These are phyloP conservation scores for Mormyrus hasselquistii DNA, from an alignment of 2,797 vertebrate genomes.

Conservation along the genomic window DNA sequence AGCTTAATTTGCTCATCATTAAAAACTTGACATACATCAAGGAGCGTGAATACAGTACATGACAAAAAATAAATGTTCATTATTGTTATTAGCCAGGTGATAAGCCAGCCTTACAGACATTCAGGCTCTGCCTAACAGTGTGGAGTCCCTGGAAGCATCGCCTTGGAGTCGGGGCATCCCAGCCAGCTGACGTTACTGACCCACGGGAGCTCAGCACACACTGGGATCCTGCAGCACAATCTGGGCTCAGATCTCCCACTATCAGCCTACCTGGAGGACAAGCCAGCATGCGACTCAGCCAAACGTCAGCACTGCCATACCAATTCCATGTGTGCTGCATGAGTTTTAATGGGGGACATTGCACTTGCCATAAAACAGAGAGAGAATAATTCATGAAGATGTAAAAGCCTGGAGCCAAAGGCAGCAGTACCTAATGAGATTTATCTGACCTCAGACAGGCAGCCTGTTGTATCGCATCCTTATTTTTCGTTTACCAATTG, in stretches of 20 bases:
- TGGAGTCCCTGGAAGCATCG: slow-evolving; percentile 40
- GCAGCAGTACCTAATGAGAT: not conserved
- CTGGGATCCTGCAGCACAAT: slow-evolving; percentile 54
- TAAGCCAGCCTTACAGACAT: not conserved
- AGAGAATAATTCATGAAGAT: not conserved
- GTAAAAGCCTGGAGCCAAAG: not conserved
- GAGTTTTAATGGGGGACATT: not conserved
- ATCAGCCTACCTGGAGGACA: slow-evolving; percentile 54
- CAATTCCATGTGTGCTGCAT: not conserved
- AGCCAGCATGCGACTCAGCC: slow-evolving; percentile 40
- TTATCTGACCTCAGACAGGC: not conserved
- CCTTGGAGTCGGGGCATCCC: slow-evolving; percentile 53
- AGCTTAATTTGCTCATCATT: not conserved
- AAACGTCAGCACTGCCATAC: slow-evolving; percentile 44
- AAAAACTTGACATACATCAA: not conserved
- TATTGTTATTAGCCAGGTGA: not conserved
- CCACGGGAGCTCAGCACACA: slow-evolving; percentile 43
- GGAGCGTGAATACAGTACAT: not conserved
- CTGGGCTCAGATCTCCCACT: slow-evolving; percentile 47
- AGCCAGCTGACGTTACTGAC: slow-evolving; percentile 48
- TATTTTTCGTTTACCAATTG: not conserved
- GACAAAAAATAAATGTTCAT: not conserved
- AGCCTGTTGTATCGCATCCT: not conserved
- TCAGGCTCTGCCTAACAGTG: slow-evolving; percentile 37
- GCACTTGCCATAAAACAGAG: not conserved